A percentile compares a stretch with the other conserved stretches of the same genome.
phyloP scores from a whole-genome alignment of 2,113 vertebrate genomes.

The Solenodon paradoxus region DNA sequence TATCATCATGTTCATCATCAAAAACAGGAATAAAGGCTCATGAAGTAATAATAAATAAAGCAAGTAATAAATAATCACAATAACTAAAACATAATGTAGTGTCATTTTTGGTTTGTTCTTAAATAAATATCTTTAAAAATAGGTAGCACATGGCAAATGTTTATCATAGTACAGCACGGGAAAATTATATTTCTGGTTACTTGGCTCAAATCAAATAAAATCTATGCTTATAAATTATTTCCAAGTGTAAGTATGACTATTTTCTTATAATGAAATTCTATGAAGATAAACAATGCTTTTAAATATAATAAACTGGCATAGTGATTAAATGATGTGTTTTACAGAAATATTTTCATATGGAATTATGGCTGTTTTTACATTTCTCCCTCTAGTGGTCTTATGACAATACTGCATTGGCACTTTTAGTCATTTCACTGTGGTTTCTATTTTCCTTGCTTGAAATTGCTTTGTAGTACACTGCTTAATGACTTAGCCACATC shows the following conservation, averaged over 20 bases:
- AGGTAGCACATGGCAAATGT: not conserved
- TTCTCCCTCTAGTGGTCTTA: conserved; percentile 62
- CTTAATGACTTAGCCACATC: not conserved
- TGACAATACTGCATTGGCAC: not conserved
- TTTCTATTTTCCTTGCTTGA: not conserved
- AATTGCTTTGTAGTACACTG: not conserved
- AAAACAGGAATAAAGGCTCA: not conserved
- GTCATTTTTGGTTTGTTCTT: not conserved
- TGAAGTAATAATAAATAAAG: too few relatives aligned
- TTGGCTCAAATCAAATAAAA: not conserved
- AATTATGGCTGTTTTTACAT: not conserved
- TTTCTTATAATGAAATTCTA: conserved; percentile 11
- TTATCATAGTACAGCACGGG: not conserved
- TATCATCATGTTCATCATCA: not conserved
- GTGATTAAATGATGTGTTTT: not conserved
- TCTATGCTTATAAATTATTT: conserved; percentile 12
- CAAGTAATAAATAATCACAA: not conserved
- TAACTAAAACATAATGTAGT: not conserved
- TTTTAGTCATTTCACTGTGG: not conserved
- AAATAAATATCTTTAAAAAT: not conserved
- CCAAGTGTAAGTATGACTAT: not conserved
- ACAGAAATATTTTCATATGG: not conserved
- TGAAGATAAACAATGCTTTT: not conserved
- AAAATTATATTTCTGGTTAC: not conserved
- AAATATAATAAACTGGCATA: not conserved